phyloP scores from a whole-genome alignment of 1,140 invertebrate genomes.

The Whitmania pigra region DNA sequence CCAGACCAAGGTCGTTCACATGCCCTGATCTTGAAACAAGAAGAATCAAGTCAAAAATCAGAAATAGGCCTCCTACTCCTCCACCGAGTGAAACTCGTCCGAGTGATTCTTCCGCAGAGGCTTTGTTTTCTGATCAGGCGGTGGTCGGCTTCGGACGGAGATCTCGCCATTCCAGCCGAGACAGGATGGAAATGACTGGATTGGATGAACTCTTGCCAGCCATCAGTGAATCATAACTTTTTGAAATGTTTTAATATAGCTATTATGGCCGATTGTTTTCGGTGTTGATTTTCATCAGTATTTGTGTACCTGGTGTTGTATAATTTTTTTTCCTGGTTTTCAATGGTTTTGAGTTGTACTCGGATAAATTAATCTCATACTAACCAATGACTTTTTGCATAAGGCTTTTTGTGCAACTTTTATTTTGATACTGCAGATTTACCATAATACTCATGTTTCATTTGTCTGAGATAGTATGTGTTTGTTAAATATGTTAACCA shows the following conservation, averaged over 20 bases:
- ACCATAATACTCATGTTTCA: too few species aligned
- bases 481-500: too few species aligned
- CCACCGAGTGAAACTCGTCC: neutral
- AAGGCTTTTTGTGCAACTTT: too few species aligned
- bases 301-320: neutral
- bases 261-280: neutral
- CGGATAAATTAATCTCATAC: too few species aligned
- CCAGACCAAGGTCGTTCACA: slow-evolving; percentile 1
- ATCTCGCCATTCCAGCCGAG: slow-evolving; percentile 8
- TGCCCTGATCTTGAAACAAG: slow-evolving; percentile 3
- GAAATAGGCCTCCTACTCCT: slow-evolving; percentile 4
- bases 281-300: neutral
- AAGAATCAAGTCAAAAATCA: slow-evolving; percentile 8
- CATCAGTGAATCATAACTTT: slow-evolving; percentile 5
- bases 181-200: slow-evolving; percentile 1
- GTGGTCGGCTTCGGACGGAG: neutral
- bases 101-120: neutral
- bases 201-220: slow-evolving; percentile 5
- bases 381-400: too few species aligned
- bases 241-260: neutral
- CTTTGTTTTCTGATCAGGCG: neutral
- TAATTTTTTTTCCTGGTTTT: neutral
- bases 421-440: too few species aligned
- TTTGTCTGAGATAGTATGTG: too few species aligned
- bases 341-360: too few species aligned